Conservation (phyloP, 2,113 vertebrate species). For the Lasiurus borealis region DNA sequence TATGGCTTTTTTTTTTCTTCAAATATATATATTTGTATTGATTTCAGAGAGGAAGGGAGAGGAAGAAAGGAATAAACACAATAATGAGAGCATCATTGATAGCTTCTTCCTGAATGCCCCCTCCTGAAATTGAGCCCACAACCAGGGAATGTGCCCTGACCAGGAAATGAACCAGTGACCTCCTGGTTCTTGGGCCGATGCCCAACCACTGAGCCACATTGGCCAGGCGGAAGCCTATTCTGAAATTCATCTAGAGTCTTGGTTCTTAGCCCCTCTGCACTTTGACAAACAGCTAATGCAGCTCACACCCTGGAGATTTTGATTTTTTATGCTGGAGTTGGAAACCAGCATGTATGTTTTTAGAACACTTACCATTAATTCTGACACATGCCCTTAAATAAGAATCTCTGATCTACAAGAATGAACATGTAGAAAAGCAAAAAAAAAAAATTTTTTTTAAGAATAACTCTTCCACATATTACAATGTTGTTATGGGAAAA, state of each 20-base stretch:
- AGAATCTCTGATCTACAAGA: conserved; percentile 42
- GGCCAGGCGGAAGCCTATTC: neutral
- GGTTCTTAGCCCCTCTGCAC: neutral
- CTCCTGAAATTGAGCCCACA: too few relatives aligned
- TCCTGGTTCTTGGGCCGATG: too few relatives aligned
- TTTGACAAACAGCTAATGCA: neutral
- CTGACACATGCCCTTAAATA: conserved; percentile 26
- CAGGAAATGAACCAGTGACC: too few relatives aligned
- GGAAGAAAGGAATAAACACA: too few relatives aligned
- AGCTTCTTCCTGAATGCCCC: too few relatives aligned
- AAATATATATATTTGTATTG: too few relatives aligned
- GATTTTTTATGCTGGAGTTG: neutral
- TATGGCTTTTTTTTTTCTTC: too few relatives aligned
- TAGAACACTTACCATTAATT: neutral
- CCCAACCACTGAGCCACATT: too few relatives aligned
- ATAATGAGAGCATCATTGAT: too few relatives aligned
- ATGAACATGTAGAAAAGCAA: conserved; percentile 26
- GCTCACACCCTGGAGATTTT: neutral
- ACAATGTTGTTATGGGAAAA: neutral
- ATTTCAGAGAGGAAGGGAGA: too few relatives aligned
- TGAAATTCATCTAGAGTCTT: neutral
- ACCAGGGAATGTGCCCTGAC: too few relatives aligned
- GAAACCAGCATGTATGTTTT: neutral
- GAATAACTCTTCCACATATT: neutral
- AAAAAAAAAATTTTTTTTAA: neutral